Evolutionary conservation across 37 sponge, comb jelly and placozoan species (phyloP), one percentile per base, ranked within the genome.

Genomic region (Cliona cf. orientalis): DNA sequence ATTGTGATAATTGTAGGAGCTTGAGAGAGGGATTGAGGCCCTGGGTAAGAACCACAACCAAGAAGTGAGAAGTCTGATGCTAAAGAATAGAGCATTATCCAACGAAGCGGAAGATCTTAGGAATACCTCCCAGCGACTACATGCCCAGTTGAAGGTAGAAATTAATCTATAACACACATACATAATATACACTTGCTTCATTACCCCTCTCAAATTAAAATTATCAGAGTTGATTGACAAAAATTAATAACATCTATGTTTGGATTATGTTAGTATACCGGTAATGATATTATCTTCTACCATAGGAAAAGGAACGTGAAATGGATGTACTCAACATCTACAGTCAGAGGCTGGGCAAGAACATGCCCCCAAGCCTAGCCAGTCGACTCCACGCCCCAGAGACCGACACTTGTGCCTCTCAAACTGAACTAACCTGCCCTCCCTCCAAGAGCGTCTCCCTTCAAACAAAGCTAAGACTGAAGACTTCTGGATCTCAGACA

Each of bases 261-360:
- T 17, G 66, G 3, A 66, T 21, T 2, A 3, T 28, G 32, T 35
- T 4, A 21, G 7, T 28, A 62, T 7, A 26, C 25, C 28, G 6
- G 31, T 36, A 12, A 23, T 7, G 7, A n/a, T 75, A 0, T 46
- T 42, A 46, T 56, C n/a, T 60, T 65, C 25, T 73, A 0, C 35
- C 32, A 6, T 58, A 92, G 93, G 93, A 89, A 36, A 92, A 84
- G 35, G 80, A 78, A 28, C 83, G 75, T 59, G 93, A 92, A 55
- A 58, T 92, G 72, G 90, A 83, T 45, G 75, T 92, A 40, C 42
- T 81, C 76, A 92, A 92, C 77, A 92, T 92, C 46, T 92, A 92
- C 76, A 82, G 78, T 17, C 82, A 86, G 42, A 36, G 92, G 46
- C 76, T 91, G 25, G 56, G 71, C 0, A 66, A 61, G 42, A 86